These are phyloP conservation scores for Chrysogorgia sp. DNA, from an alignment of 92 coral and sea anemone species.

Conservation along the genomic window DNA sequence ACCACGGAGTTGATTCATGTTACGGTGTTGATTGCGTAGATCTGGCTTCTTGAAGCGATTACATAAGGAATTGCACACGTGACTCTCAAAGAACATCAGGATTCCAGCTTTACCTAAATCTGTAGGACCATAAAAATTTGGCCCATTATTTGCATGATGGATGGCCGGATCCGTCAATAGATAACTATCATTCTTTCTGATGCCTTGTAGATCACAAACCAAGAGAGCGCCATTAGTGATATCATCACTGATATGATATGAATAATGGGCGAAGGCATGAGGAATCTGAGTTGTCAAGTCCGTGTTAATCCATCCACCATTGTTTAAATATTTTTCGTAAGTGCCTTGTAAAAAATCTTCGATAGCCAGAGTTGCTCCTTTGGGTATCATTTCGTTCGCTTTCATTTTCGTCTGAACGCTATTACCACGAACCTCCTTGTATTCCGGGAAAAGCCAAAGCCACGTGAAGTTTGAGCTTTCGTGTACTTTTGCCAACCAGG, in stretches of 20 bases:
- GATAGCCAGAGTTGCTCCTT: not conserved
- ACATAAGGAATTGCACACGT: not conserved
- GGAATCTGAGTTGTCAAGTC: not conserved
- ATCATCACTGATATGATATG: not conserved
- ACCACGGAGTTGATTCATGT: not conserved
- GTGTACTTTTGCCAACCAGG: conserved; percentile 5
- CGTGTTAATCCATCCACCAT: not conserved
- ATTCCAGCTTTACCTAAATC: conserved; percentile 11
- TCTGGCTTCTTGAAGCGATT: not conserved
- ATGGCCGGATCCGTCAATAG: not conserved
- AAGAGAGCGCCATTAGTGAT: not conserved
- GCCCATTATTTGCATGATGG: conserved; percentile 10
- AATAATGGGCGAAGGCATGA: not conserved
- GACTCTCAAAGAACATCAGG: not conserved
- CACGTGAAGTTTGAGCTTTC: not conserved
- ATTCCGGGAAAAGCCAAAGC: conserved; percentile 14
- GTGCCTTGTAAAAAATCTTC: not conserved
- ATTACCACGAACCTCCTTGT: not conserved
- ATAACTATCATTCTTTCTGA: not conserved
- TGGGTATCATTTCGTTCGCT: not conserved
- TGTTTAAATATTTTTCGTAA: not conserved
- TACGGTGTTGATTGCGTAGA: not conserved
- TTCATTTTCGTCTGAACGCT: not conserved
- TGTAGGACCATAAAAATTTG: not conserved
- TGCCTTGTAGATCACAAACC: conserved; percentile 13